Percentiles rank a stretch among this genome's conserved stretches.
These are phyloP conservation scores for Dasysyrphus tricinctus DNA, from an alignment of 2,888 invertebrate genomes.

Conservation along the genomic window DNA sequence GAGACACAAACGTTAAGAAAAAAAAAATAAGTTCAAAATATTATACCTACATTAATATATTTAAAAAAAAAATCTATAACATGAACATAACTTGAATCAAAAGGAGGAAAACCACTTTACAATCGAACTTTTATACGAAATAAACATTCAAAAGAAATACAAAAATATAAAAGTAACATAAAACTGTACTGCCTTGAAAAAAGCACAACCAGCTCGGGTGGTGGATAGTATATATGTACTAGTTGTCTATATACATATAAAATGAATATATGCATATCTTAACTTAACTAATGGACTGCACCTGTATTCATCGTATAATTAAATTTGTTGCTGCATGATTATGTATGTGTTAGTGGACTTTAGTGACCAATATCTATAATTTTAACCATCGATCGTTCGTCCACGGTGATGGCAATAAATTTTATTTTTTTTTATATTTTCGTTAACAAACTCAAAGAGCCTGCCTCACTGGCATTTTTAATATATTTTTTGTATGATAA, in stretches of 20 bases:
- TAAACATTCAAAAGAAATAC: conserved; percentile 7
- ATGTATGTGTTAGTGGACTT: conserved; percentile 21
- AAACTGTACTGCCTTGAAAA: conserved; percentile 72
- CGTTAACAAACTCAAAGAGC: neutral
- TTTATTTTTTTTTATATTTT: neutral
- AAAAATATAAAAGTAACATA: conserved; percentile 9
- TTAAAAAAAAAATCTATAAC: conserved; percentile 18
- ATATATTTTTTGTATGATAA: neutral
- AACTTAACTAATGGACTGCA: conserved; percentile 66
- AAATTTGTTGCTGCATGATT: conserved; percentile 13
- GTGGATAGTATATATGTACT: conserved; percentile 48
- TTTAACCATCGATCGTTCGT: conserved; percentile 30
- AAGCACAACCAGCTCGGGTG: conserved; percentile 62
- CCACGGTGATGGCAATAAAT: neutral
- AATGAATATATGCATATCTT: conserved; percentile 46
- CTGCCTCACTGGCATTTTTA: neutral
- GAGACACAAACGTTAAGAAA: neutral
- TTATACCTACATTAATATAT: neutral
- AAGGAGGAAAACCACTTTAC: conserved; percentile 72
- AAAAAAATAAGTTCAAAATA: neutral
- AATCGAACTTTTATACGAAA: conserved; percentile 41
- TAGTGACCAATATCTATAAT: conserved; percentile 48
- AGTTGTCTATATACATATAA: neutral
- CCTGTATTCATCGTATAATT: conserved; percentile 57
- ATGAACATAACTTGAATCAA: conserved; percentile 38